Conservation (phyloP, 2,113 vertebrate genomes). For the Pseudorasbora parva region DNA sequence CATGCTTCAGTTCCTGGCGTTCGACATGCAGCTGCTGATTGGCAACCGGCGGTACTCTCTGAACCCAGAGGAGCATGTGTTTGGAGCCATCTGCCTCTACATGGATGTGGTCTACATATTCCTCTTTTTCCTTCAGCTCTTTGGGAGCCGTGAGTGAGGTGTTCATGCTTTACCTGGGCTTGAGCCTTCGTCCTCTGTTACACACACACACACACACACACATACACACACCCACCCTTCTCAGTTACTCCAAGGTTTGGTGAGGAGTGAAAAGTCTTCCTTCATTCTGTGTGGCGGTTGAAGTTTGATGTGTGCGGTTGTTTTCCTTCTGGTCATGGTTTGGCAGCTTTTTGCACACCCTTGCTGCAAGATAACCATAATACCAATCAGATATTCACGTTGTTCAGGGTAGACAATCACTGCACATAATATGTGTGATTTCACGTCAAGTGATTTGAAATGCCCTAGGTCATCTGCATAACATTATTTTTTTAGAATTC, state of each 20-base stretch:
- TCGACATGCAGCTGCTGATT: constrained; percentile 63
- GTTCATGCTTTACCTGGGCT: neutral
- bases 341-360: constrained; percentile 19
- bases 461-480: neutral
- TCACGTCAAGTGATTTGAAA: no score
- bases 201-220: neutral
- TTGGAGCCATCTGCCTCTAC: constrained; percentile 65
- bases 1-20: constrained; percentile 61
- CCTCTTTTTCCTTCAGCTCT: constrained; percentile 64
- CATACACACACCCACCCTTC: constrained; percentile 27
- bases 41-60: constrained; percentile 63
- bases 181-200: neutral
- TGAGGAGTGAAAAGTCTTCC: constrained; percentile 32
- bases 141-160: constrained; percentile 62
- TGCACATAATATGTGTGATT: neutral
- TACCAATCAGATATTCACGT: neutral
- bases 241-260: constrained; percentile 20
- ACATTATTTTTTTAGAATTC: neutral
- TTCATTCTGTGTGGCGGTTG: constrained; percentile 35
- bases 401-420: constrained; percentile 35
- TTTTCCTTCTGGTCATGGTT: constrained; percentile 26
- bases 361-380: neutral
- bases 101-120: constrained; percentile 68
- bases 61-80: constrained; percentile 66
- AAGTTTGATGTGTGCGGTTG: constrained; percentile 28